A percentile compares a stretch with the other conserved stretches of the same genome.
phyloP scores from a whole-genome alignment of 2,797 vertebrate genomes.

The Onychomys arenicola region DNA sequence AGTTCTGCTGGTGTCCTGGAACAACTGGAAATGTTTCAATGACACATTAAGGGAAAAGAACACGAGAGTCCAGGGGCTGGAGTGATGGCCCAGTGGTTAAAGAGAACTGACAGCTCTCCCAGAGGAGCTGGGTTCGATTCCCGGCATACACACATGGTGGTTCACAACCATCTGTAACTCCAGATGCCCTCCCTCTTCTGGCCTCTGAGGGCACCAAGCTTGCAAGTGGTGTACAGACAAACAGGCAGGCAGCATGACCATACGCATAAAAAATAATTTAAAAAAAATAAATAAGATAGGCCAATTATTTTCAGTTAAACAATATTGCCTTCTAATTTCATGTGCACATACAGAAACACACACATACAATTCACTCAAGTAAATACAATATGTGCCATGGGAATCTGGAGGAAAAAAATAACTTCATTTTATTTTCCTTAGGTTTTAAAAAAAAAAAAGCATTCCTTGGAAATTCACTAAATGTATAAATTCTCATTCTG shows the following conservation, averaged over 20 bases:
- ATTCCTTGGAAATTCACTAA: constrained; percentile 32
- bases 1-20: not conserved
- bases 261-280: not conserved
- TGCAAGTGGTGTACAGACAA: not conserved
- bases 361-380: not conserved
- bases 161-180: not conserved
- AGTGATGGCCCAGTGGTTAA: not conserved
- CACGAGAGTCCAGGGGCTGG: not conserved
- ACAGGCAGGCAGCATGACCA: too few species aligned
- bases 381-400: not conserved
- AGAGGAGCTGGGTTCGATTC: not conserved
- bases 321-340: not conserved
- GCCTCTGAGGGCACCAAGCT: not conserved
- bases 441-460: not conserved
- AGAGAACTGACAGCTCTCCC: not conserved
- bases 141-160: not conserved
- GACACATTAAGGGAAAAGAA: constrained; percentile 31
- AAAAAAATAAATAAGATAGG: not conserved
- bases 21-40: not conserved
- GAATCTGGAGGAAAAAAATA: not conserved
- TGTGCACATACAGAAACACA: not conserved
- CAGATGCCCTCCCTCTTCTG: not conserved
- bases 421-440: not conserved
- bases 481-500: constrained; percentile 38
- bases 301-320: constrained; percentile 21